These are phyloP conservation scores for Polydrusus pterygomalis DNA, from an alignment of 2,888 invertebrate species.

Conservation along the genomic window DNA sequence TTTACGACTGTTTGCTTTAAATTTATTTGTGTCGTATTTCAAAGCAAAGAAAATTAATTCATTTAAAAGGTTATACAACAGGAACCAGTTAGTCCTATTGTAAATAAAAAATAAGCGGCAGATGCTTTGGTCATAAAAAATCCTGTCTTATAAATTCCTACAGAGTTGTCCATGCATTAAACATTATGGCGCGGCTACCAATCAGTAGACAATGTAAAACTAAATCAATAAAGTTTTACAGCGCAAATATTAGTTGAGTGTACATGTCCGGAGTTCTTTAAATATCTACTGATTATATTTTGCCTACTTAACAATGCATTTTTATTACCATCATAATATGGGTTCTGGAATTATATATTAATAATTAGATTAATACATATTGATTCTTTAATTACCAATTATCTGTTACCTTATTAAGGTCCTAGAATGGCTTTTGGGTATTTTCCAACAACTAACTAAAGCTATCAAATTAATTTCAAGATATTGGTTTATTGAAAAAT, in stretches of 20 bases:
- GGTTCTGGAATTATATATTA: too few relatives aligned
- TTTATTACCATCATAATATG: too few relatives aligned
- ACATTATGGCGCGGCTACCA: background rate
- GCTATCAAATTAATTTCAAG: too few relatives aligned
- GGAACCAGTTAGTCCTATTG: background rate
- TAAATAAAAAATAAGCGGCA: background rate
- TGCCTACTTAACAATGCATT: too few relatives aligned
- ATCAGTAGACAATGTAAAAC: constrained; percentile 6
- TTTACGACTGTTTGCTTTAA: too few relatives aligned
- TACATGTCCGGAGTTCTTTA: background rate
- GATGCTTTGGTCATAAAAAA: constrained; percentile 1
- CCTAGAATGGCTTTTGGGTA: too few relatives aligned
- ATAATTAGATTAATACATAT: too few relatives aligned
- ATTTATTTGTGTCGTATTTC: too few relatives aligned
- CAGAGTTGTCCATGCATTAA: background rate
- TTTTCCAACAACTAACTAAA: too few relatives aligned
- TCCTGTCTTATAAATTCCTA: background rate
- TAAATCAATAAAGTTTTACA: constrained; percentile 3
- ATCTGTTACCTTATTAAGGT: background rate
- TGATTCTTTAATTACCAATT: background rate
- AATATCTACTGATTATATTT: too few relatives aligned
- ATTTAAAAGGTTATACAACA: background rate
- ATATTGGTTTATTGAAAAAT: too few relatives aligned
- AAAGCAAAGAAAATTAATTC: constrained; percentile 4
- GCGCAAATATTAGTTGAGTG: constrained; percentile 3